Base-by-base conservation (phyloP, 2,888 invertebrate genomes). In the Lasioglossum zephyrum region DNA sequence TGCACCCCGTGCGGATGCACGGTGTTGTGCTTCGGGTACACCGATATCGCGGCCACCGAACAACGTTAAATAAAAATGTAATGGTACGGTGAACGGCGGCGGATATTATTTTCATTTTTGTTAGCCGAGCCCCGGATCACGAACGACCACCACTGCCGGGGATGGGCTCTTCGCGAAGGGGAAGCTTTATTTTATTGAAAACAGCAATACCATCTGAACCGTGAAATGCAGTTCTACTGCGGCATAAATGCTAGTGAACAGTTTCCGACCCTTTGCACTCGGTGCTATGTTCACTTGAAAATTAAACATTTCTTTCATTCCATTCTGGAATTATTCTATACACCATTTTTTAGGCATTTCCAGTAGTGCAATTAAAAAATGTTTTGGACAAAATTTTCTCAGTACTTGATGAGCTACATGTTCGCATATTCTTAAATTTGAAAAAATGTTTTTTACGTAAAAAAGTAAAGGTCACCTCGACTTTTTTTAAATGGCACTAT, bases 1-100 rank as follows among this genome's bases (percentile, higher is more conserved):
- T n/a, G 49, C 53, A 36, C 60, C 69, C 49, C 78, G 82, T 73
- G 76, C 63, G 63, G 63, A 63, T 31, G 31, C 16, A 2, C 60
- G 60, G 60, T 60, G 36, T 36, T 36, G 36, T 36, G 36, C 36
- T 36, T 39, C 41, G 66, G 22, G 31, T 47, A 60, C 16, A 9
- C 47, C 31, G 60, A 57, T 70, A 77, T 74, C 79, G 81, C 72
- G 31, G 39, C 22, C 70, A 63, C 57, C 57, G 57, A 57, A 57
- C 57, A 44, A 8, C 75, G 63, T 26, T 86, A 86, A 90, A 88
- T 86, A 90, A 90, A 86, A 90, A 84, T 26, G 75, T 88, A 86
- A 89, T 84, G 82, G 81, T 11, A 47, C 53, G 53, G 72, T 47
- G 41, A 75, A 73, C 78, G 57, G 49, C 22, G 36, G 4, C 49